Evolutionary conservation across 2,113 vertebrate species (phyloP).

Genomic region (Poicephalus meyeri): DNA sequence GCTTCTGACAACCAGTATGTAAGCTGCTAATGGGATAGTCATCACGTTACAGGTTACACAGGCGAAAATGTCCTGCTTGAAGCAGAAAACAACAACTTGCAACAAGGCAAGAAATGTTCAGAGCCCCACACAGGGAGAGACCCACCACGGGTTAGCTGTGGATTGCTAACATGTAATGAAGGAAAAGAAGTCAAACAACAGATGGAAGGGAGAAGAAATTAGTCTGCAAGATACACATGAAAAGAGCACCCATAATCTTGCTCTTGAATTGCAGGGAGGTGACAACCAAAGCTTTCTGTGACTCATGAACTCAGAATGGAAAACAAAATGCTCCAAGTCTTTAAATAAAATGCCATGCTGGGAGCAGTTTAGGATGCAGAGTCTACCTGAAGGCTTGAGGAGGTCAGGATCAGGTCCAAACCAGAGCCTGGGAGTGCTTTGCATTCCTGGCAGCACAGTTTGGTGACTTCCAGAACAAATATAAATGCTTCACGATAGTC

Average conservation of each 20-base stretch:
- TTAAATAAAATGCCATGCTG: not conserved
- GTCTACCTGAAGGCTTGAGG: not conserved
- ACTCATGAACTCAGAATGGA: not conserved
- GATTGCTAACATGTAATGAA: not conserved
- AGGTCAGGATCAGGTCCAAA: not conserved
- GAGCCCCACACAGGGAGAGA: not conserved
- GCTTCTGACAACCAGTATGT: not conserved
- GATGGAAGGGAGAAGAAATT: not conserved
- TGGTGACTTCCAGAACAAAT: not conserved
- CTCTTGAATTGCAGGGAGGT: not conserved
- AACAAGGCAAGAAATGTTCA: not conserved
- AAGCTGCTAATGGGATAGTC: not conserved
- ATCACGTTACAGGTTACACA: not conserved
- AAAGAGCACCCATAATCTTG: not conserved
- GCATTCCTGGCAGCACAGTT: not conserved
- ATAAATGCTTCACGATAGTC: not conserved
- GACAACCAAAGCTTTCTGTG: not conserved
- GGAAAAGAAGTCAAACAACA: not conserved
- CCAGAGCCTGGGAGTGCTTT: not conserved
- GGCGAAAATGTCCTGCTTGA: not conserved
- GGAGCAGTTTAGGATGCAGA: not conserved
- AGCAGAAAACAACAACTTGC: not conserved
- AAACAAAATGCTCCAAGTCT: not conserved
- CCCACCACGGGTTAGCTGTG: not conserved
- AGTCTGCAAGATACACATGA: not conserved